These are phyloP conservation scores for Odobenus rosmarus DNA, from an alignment of 2,113 vertebrate genomes.

Conservation along the genomic window DNA sequence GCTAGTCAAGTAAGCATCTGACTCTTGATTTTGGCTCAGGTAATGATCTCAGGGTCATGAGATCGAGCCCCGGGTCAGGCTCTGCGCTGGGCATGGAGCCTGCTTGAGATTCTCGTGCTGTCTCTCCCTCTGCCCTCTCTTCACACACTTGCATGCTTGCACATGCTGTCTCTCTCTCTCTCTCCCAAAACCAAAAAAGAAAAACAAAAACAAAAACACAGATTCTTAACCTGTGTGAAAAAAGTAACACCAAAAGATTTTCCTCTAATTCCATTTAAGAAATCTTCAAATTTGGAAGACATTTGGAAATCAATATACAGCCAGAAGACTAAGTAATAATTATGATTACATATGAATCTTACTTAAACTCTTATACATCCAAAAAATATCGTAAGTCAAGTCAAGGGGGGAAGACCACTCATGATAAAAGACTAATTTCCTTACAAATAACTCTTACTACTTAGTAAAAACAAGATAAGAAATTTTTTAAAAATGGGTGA, in stretches of 20 bases:
- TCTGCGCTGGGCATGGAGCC: no score
- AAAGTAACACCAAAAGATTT: not conserved
- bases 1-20: not conserved
- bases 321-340: not conserved
- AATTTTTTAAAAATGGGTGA: not conserved
- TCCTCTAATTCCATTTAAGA: not conserved
- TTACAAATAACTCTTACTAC: not conserved
- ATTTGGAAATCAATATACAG: not conserved
- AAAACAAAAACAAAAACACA: not conserved
- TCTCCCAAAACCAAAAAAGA: no score
- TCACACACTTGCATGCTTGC: no score
- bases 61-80: no score
- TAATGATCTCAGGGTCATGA: not conserved
- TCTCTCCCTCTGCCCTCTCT: no score
- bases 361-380: not conserved
- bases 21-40: not conserved
- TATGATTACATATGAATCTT: not conserved
- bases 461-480: not conserved
- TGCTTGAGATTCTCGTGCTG: no score
- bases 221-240: not conserved
- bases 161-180: no score
- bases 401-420: not conserved
- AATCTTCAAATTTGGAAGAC: not conserved
- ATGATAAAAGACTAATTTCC: not conserved
- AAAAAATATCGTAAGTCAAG: constrained; percentile 12